Base-by-base conservation (phyloP, 2,888 invertebrate genomes). In the Adelognathus sp. region DNA sequence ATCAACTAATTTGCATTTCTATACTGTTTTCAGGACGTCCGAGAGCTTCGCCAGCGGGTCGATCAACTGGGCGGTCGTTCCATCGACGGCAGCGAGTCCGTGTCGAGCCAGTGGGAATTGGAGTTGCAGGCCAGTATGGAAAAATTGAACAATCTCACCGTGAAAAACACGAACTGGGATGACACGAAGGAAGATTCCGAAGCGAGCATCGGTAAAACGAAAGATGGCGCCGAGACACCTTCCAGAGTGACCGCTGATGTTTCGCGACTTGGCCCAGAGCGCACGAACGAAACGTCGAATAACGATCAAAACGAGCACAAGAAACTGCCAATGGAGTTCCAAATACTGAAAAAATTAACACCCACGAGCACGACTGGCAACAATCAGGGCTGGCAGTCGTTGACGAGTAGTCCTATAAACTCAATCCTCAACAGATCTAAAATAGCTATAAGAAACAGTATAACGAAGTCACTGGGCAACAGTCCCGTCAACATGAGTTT, bases 71-170 rank as follows among this genome's bases (percentile, higher is more conserved):
- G 95, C 0, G 93, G 95, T 2, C 94, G 96, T 80, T 96, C 96
- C 0, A 95, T 95, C 14, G 96, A 96, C 86, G 95, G 95, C 18
- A 94, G 94, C 66, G 95, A 95, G 82, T 92, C 93, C 60, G 94
- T 94, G 0, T 94, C 94, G 79, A 95, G 94, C 2, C 95, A 95
- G 1, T 96, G 96, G 96, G 96, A 96, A 77, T 92, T 94, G 33
- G 96, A 96, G 87, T 89, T 96, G 5, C 96, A 95, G 88, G 95
- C 94, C 60, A 96, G 96, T 0, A 95, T 96, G n/a, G 94, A 96
- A 86, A 96, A 96, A 86, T 91, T 96, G 3, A 96, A 96, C 89
- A 95, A 95, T 84, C 79, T 87, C 46, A 81, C 89, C 3, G 66
- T 84, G 9, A 80, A 82, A 29, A 85, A 82, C 61, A 33, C 82